Conservation (phyloP, 2,888 invertebrate genomes). For the Glomeris marginata region DNA sequence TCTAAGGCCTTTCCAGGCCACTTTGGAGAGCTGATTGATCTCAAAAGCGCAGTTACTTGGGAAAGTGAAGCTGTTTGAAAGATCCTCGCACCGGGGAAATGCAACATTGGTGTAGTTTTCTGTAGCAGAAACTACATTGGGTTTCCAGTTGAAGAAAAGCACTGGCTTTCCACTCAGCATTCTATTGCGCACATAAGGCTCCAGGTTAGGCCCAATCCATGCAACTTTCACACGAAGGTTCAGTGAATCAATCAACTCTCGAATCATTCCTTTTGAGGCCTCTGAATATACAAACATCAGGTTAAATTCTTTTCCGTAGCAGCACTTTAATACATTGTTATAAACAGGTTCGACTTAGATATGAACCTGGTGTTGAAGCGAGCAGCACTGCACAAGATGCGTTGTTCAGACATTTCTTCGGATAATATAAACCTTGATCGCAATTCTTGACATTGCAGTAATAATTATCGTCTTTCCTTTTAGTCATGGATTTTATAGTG, state of each 20-base stretch:
- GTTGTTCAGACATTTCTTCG: slow-evolving; percentile 36
- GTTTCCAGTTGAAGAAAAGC: slow-evolving; percentile 50
- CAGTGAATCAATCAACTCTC: slow-evolving; percentile 42
- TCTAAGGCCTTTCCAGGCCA: slow-evolving; percentile 44
- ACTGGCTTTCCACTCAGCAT: slow-evolving; percentile 31
- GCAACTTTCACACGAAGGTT: slow-evolving; percentile 47
- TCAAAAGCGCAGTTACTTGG: slow-evolving; percentile 47
- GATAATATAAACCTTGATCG: slow-evolving; percentile 41
- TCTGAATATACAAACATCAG: slow-evolving; percentile 3
- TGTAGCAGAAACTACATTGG: slow-evolving; percentile 34
- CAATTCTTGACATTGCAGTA: slow-evolving; percentile 38
- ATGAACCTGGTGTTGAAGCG: slow-evolving; percentile 18
- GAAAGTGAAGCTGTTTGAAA: slow-evolving; percentile 12
- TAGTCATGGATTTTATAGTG: not conserved
- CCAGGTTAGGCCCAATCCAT: slow-evolving; percentile 49
- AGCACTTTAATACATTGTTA: too few species aligned
- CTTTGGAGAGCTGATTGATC: slow-evolving; percentile 48
- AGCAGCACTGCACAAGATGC: slow-evolving; percentile 32
- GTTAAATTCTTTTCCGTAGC: not conserved
- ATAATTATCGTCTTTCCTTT: slow-evolving; percentile 15
- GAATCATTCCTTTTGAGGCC: slow-evolving; percentile 14
- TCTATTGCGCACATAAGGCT: slow-evolving; percentile 25
- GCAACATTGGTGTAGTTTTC: slow-evolving; percentile 41
- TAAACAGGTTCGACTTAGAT: too few species aligned
- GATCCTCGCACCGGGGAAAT: slow-evolving; percentile 46